Conservation (phyloP, 2,113 vertebrate species). For the Etheostoma spectabile region DNA sequence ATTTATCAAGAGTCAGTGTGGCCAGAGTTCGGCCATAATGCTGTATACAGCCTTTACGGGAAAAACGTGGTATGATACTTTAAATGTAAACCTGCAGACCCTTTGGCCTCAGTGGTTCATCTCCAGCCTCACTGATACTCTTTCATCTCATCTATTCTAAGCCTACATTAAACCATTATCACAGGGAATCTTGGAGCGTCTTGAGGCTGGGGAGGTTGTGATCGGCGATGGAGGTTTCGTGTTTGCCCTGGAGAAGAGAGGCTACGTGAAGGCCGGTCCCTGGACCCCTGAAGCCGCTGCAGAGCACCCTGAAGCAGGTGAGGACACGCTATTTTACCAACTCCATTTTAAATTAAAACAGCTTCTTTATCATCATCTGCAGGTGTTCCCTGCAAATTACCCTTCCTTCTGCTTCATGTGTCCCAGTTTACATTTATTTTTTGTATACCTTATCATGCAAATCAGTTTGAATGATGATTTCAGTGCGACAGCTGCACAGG, state of each 20-base stretch:
- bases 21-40: background rate
- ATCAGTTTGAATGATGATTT: conserved; percentile 18
- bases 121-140: background rate
- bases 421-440: background rate
- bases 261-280: conserved; percentile 97
- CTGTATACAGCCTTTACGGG: background rate
- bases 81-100: background rate
- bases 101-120: background rate
- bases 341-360: background rate
- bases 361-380: background rate
- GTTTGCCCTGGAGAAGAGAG: conserved; percentile 96
- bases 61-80: background rate
- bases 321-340: conserved; percentile 32
- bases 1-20: background rate
- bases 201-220: conserved; percentile 91
- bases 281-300: conserved; percentile 96
- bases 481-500: conserved; percentile 96
- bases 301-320: conserved; percentile 95
- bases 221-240: conserved; percentile 98
- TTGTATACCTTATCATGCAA: background rate
- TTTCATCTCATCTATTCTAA: background rate
- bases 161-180: background rate
- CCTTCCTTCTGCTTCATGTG: background rate
- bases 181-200: conserved; percentile 87
- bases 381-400: background rate